Conservation (phyloP, 2,113 vertebrate genomes). For the Carassius carassius region DNA sequence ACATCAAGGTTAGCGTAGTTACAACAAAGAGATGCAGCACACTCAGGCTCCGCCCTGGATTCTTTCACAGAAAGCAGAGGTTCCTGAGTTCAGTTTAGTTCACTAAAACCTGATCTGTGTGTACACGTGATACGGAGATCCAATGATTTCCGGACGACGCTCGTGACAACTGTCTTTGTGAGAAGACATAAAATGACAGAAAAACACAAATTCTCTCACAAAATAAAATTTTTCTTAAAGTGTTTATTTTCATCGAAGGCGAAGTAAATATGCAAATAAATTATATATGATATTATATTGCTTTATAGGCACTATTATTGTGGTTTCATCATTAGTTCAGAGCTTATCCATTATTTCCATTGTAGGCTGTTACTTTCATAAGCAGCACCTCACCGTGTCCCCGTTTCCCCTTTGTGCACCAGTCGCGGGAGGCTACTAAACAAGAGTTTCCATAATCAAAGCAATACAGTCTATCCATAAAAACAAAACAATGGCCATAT, state of each 20-base stretch:
- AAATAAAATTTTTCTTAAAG: not conserved
- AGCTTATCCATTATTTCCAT: not conserved
- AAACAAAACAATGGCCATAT: not conserved
- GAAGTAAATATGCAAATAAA: not conserved
- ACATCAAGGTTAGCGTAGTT: slow-evolving; percentile 60
- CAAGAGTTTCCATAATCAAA: not conserved
- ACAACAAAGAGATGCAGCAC: slow-evolving; percentile 68
- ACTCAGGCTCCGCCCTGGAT: slow-evolving; percentile 66
- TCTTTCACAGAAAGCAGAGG: slow-evolving; percentile 68
- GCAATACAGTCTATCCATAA: not conserved
- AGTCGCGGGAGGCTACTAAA: not conserved
- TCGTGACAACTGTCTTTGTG: not conserved
- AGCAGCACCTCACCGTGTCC: not conserved
- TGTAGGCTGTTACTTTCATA: not conserved
- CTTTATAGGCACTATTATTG: not conserved
- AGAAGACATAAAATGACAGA: not conserved
- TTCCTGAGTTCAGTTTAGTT: slow-evolving; percentile 66
- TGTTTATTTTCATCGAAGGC: not conserved
- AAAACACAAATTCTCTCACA: not conserved
- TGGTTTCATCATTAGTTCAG: not conserved
- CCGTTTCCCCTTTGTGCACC: not conserved
- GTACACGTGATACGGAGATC: not conserved
- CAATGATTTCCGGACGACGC: not conserved
- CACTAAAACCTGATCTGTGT: not conserved
- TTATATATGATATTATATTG: not conserved